Evolutionary conservation across 2,113 vertebrate species (phyloP).

Genomic region (Dermatemys mawii): DNA sequence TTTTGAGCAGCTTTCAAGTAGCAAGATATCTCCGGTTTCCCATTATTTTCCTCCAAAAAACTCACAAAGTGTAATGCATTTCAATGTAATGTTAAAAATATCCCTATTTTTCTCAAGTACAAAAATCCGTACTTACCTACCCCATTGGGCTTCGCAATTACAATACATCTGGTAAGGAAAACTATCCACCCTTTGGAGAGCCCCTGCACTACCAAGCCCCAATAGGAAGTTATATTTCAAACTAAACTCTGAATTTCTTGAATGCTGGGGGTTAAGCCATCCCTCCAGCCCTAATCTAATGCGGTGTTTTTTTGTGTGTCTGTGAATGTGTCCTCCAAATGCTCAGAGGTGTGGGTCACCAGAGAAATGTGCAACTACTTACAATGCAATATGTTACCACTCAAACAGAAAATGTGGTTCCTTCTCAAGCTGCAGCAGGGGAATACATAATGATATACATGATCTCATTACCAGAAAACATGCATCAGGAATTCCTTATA

Average conservation of each 20-base stretch:
- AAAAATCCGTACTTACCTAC: accelerated
- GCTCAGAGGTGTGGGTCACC: constrained; percentile 13
- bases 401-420: constrained; percentile 11
- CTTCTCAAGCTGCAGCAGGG: constrained; percentile 22
- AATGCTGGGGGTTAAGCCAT: neutral
- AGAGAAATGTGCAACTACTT: neutral
- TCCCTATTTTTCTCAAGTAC: neutral
- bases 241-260: neutral
- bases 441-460: constrained; percentile 20
- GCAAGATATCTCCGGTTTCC: neutral
- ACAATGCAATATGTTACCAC: neutral
- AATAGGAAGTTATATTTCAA: constrained; percentile 33
- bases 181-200: neutral
- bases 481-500: neutral
- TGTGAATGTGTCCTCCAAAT: neutral
- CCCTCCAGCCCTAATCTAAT: neutral
- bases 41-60: neutral
- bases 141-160: neutral
- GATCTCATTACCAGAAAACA: constrained; percentile 23
- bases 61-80: neutral
- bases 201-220: neutral
- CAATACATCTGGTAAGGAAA: neutral
- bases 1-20: neutral
- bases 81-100: neutral
- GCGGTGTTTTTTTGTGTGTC: neutral